These are phyloP conservation scores for Alsophila aescularia DNA, from an alignment of 2,888 invertebrate genomes.

Conservation along the genomic window DNA sequence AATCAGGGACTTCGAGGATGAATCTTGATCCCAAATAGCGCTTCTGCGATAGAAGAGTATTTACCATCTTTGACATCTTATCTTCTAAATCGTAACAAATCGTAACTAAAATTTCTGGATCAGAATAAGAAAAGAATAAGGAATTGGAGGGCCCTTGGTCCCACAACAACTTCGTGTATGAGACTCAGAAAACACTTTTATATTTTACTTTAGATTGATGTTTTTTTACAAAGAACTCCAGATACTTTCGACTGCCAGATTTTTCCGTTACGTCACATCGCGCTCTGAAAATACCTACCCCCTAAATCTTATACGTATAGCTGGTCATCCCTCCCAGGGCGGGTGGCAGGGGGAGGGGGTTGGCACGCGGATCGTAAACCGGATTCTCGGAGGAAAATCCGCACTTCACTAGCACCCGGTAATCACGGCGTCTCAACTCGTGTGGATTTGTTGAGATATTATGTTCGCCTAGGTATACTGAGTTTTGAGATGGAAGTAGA, in stretches of 20 bases:
- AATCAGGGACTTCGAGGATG: too few species aligned
- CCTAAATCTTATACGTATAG: conserved; percentile 53
- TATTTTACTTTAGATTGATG: too few species aligned
- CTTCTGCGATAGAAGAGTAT: too few species aligned
- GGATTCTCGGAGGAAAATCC: conserved; percentile 76
- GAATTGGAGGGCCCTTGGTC: too few species aligned
- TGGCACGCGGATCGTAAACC: conserved; percentile 72
- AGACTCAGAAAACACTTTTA: too few species aligned
- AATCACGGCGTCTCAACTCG: conserved; percentile 65
- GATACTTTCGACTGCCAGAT: conserved; percentile 8
- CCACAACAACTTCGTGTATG: too few species aligned
- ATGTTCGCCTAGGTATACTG: conserved; percentile 39
- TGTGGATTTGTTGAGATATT: conserved; percentile 67
- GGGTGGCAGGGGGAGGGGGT: conserved; percentile 34
- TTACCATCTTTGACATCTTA: too few species aligned
- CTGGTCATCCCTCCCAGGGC: conserved; percentile 56
- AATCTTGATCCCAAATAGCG: too few species aligned
- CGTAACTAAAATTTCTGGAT: too few species aligned
- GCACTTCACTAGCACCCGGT: conserved; percentile 75
- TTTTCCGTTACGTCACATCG: conserved; percentile 16
- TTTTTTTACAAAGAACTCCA: too few species aligned
- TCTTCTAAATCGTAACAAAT: too few species aligned
- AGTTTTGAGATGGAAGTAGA: background rate
- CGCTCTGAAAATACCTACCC: conserved; percentile 37
- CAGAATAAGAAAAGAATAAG: too few species aligned